A percentile compares a stretch with the other conserved stretches of the same genome.
Evolutionary conservation across 2,797 vertebrate genomes (phyloP).

Genomic region (Alca torda): DNA sequence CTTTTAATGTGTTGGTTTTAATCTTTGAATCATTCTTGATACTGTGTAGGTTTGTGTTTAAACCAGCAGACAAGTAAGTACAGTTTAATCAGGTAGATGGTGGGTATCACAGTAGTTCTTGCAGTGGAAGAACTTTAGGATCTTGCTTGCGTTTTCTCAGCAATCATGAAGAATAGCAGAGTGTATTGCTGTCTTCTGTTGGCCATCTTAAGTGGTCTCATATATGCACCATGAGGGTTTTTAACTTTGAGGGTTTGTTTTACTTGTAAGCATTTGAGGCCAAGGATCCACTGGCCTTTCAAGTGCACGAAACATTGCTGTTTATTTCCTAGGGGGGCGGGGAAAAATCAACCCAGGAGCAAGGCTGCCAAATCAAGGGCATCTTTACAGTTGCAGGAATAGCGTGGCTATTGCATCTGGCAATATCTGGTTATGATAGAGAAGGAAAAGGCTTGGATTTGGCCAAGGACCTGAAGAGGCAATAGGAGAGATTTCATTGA

Average conservation of each 20-base stretch:
- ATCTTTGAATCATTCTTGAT: not conserved
- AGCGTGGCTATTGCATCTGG: rapidly evolving
- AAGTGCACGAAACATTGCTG: not conserved
- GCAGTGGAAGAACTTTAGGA: not conserved
- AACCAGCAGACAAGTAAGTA: not conserved
- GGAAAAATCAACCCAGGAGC: not conserved
- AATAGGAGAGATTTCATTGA: not conserved
- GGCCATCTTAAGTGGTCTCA: rapidly evolving
- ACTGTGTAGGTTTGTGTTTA: not conserved
- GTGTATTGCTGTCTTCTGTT: rapidly evolving
- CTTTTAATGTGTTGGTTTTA: not conserved
- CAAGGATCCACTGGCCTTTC: not conserved
- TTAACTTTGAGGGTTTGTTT: not conserved
- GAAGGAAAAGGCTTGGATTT: not conserved
- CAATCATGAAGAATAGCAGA: not conserved
- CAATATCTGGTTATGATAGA: not conserved
- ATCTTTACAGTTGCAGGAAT: not conserved
- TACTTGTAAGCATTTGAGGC: not conserved
- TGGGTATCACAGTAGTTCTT: not conserved
- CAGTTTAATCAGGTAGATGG: not conserved
- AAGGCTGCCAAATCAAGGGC: not conserved
- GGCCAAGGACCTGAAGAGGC: not conserved
- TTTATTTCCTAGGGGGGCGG: rapidly evolving
- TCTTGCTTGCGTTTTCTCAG: not conserved
- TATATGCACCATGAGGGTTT: not conserved